These are phyloP conservation scores for Hirundichthys speculiger DNA, from an alignment of 2,113 vertebrate genomes.

Conservation along the genomic window DNA sequence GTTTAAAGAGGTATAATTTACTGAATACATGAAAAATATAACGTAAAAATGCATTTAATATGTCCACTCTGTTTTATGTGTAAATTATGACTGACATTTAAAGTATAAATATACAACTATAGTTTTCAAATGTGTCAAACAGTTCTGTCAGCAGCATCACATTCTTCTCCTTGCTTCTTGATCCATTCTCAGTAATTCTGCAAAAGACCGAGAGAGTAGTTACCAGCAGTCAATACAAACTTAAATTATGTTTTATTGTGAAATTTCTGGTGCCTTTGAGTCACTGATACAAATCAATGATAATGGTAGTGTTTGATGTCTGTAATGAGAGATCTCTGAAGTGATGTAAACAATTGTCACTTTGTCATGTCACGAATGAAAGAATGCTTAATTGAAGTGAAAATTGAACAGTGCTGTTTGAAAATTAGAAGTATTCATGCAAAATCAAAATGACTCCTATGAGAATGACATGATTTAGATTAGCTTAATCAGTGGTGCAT, in stretches of 20 bases:
- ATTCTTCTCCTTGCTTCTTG: slow-evolving; percentile 3
- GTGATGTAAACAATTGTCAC: not conserved
- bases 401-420: not conserved
- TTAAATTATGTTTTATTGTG: slow-evolving; percentile 1
- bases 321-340: not conserved
- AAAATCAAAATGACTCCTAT: not conserved
- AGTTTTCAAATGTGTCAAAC: slow-evolving; percentile 37
- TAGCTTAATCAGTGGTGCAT: not conserved
- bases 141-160: slow-evolving; percentile 26
- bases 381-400: not conserved
- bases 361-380: not conserved
- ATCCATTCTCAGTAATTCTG: slow-evolving; percentile 70
- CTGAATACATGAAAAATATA: slow-evolving; percentile 58
- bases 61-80: slow-evolving; percentile 26
- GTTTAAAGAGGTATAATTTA: slow-evolving; percentile 45
- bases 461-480: not conserved
- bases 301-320: not conserved
- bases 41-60: slow-evolving; percentile 50
- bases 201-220: slow-evolving; percentile 25
- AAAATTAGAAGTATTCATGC: not conserved
- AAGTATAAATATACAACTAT: slow-evolving; percentile 43
- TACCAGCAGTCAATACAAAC: not conserved
- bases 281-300: not conserved
- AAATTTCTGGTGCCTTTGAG: not conserved
- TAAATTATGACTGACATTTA: slow-evolving; percentile 55